phyloP scores from a whole-genome alignment of 2,888 invertebrate species.

The Hedya salicella region DNA sequence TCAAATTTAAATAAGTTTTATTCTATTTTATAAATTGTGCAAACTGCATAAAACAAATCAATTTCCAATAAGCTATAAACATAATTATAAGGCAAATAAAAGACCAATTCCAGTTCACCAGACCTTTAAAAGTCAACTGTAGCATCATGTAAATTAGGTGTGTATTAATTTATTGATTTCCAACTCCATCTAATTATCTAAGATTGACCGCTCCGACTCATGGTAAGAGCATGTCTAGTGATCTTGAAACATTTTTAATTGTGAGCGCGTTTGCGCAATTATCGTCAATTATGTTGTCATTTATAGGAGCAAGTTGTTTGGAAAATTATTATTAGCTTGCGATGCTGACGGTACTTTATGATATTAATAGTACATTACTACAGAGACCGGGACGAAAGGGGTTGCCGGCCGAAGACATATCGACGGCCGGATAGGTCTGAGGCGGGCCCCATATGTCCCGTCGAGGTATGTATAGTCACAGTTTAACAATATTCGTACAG shows the following conservation, averaged over 20 bases:
- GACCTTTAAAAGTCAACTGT: background rate
- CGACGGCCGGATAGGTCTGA: no score
- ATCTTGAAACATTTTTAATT: slow-evolving; percentile 26
- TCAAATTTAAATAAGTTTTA: no score
- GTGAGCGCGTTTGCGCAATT: slow-evolving; percentile 21
- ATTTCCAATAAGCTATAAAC: background rate
- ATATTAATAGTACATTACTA: no score
- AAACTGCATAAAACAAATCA: background rate
- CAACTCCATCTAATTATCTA: background rate
- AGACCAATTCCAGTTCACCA: background rate
- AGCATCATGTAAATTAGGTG: background rate
- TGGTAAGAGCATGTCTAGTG: slow-evolving; percentile 15
- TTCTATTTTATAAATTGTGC: no score
- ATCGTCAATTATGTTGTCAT: slow-evolving; percentile 27
- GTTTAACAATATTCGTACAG: no score
- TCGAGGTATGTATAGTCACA: no score
- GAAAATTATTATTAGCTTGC: slow-evolving; percentile 12
- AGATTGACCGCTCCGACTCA: background rate
- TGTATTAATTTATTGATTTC: background rate
- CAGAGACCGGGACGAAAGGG: no score
- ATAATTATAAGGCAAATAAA: background rate
- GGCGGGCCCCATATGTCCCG: no score
- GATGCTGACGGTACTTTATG: slow-evolving; percentile 3
- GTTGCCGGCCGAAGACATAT: no score
- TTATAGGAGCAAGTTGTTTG: slow-evolving; percentile 8